A percentile compares a stretch with the other conserved stretches of the same genome.
Evolutionary conservation across 2,888 invertebrate species (phyloP).

Genomic region (Neoaliturus tenellus): DNA sequence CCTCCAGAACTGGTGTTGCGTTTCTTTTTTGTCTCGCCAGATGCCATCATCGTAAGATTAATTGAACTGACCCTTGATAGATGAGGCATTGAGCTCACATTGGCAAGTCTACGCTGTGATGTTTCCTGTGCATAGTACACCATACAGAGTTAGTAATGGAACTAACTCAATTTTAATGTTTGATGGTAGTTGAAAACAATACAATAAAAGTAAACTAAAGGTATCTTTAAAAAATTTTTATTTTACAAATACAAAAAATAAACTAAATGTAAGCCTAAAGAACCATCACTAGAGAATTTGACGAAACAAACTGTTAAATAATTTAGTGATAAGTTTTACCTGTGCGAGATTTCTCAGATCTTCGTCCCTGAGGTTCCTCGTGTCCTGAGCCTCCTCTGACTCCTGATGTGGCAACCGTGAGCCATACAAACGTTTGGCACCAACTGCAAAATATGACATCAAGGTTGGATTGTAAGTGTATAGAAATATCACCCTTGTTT

Average conservation of each 20-base stretch:
- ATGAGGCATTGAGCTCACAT: conserved; percentile 87
- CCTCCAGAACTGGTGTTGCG: conserved; percentile 64
- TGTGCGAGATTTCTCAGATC: conserved; percentile 81
- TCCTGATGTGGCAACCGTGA: conserved; percentile 72
- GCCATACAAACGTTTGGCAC: conserved; percentile 58
- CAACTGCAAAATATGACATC: conserved; percentile 58
- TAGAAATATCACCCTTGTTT: too few species aligned
- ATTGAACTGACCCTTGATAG: conserved; percentile 90
- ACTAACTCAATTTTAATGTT: too few species aligned
- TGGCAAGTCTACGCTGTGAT: conserved; percentile 80
- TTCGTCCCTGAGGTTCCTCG: conserved; percentile 83
- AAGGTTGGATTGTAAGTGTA: too few species aligned
- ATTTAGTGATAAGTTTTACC: too few species aligned
- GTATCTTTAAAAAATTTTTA: too few species aligned
- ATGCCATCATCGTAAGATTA: conserved; percentile 85
- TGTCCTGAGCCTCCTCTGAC: conserved; percentile 82
- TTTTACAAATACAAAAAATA: too few species aligned
- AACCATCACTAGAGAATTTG: too few species aligned
- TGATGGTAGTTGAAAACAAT: too few species aligned
- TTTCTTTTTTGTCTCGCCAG: conserved; percentile 80
- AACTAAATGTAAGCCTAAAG: too few species aligned
- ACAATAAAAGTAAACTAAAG: too few species aligned
- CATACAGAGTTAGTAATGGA: background rate
- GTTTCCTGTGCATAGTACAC: conserved; percentile 73
- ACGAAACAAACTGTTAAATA: too few species aligned